Percentiles rank a stretch among this genome's conserved stretches.
phyloP scores from a whole-genome alignment of 2,888 invertebrate species.

The Actias luna region DNA sequence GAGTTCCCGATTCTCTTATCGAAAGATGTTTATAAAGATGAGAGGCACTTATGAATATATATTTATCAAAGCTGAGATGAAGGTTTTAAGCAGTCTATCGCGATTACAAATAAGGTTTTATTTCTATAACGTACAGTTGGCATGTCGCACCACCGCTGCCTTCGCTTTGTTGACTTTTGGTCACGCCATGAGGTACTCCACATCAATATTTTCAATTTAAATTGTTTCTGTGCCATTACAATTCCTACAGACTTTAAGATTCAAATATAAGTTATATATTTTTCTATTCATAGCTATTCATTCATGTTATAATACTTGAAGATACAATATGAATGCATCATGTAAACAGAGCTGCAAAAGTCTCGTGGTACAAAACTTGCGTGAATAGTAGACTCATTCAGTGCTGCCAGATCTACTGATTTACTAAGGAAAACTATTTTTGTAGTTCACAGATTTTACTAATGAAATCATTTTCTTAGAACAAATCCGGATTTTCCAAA shows the following conservation, averaged over 20 bases:
- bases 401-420: background rate
- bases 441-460: background rate
- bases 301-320: background rate
- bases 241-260: no score
- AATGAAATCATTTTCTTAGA: background rate
- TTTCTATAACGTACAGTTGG: background rate
- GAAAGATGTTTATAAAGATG: background rate
- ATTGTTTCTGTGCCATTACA: background rate
- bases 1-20: conserved; percentile 27
- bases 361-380: background rate
- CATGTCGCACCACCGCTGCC: background rate
- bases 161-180: background rate
- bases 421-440: no score
- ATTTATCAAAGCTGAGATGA: no score
- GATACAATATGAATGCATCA: background rate
- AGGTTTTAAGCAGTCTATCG: background rate
- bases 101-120: background rate
- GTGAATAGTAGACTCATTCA: background rate
- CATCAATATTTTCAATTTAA: background rate
- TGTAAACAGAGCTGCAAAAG: conserved; percentile 4
- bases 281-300: background rate
- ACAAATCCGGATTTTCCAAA: background rate
- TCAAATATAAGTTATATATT: no score
- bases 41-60: background rate
- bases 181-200: background rate